Conservation (phyloP, 2,888 invertebrate genomes). For the Acleris laterana region DNA sequence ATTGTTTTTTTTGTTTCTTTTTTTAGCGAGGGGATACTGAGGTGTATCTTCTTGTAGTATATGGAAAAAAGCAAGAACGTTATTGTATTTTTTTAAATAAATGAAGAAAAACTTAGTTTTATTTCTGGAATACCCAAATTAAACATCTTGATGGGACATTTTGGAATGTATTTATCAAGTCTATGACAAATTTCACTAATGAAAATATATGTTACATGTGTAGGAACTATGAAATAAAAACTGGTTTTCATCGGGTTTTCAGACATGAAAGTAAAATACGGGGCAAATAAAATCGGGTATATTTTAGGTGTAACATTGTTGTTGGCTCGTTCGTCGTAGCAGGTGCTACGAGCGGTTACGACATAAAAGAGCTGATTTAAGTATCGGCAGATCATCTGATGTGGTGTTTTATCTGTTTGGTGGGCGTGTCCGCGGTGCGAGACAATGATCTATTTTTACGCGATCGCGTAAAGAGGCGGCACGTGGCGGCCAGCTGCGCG, state of each 20-base stretch:
- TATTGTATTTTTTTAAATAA: too few relatives aligned
- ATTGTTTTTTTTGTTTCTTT: constrained; percentile 63
- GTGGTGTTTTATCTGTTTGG: constrained; percentile 79
- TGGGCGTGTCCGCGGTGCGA: constrained; percentile 71
- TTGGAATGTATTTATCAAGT: not conserved
- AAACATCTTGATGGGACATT: not conserved
- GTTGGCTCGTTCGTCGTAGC: constrained; percentile 41
- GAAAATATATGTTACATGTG: not conserved
- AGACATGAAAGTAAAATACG: constrained; percentile 30
- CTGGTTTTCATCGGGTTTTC: constrained; percentile 17
- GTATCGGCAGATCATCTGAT: constrained; percentile 72
- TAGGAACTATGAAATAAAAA: constrained; percentile 20
- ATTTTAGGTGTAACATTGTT: constrained; percentile 28
- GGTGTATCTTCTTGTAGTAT: constrained; percentile 48
- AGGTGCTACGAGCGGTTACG: constrained; percentile 57
- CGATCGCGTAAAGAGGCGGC: constrained; percentile 72
- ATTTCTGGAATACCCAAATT: not conserved
- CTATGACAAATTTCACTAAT: too few relatives aligned
- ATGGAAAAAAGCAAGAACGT: constrained; percentile 44
- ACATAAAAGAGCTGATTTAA: constrained; percentile 70
- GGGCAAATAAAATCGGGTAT: constrained; percentile 15
- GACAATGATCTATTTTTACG: constrained; percentile 83
- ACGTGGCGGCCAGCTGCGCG: constrained; percentile 81
- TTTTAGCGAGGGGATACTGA: constrained; percentile 61
- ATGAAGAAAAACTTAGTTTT: not conserved